Base-by-base conservation (phyloP, 2,888 invertebrate species). In the Acanthosepion lycidas region DNA sequence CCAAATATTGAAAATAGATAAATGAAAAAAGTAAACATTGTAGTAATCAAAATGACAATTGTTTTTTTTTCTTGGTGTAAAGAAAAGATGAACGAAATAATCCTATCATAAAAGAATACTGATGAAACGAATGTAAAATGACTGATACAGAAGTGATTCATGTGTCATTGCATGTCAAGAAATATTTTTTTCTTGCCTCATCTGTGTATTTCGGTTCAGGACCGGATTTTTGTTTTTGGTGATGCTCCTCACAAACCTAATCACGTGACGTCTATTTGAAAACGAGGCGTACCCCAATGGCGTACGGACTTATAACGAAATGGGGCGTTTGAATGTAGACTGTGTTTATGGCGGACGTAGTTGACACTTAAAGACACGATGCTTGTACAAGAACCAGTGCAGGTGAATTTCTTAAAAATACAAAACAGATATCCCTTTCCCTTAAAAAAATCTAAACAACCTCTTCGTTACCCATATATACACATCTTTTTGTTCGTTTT, bases 351-450 rank as follows among this genome's bases (percentile, higher is more conserved):
- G 64, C 55, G 55, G 48, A 94, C 42, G 94, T 64, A 94, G 59
- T 94, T 94, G 94, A 94, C 55, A 55, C 42, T 94, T 94, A 94
- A 94, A 94, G 94, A 93, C 94, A 96, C 95, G 95, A 96, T 96
- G 96, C 95, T 96, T 92, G 95, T 96, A 51, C 96, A 96, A 95
- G 96, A 96, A 95, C 96, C 96, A 53, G 96, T 96, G 78, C 96
- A 96, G 96, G 96, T 96, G 94, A 94, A 94, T 28, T 53, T 49
- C 78, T 78, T 78, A n/a, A 78, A 78, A 78, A n/a, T 33, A 78
- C n/a, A 78, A 78, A 64, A 64, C 23, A 64, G 28, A 9, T 15
- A n/a, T 33, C n/a, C n/a, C n/a, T 4, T 18, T 18, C n/a, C n/a
- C 78, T 78, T 15, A 33, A 33, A 18, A 6, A 23, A 18, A 94